Evolutionary conservation across 2,797 vertebrate genomes (phyloP).

Genomic region (Chromobotia macracanthus): DNA sequence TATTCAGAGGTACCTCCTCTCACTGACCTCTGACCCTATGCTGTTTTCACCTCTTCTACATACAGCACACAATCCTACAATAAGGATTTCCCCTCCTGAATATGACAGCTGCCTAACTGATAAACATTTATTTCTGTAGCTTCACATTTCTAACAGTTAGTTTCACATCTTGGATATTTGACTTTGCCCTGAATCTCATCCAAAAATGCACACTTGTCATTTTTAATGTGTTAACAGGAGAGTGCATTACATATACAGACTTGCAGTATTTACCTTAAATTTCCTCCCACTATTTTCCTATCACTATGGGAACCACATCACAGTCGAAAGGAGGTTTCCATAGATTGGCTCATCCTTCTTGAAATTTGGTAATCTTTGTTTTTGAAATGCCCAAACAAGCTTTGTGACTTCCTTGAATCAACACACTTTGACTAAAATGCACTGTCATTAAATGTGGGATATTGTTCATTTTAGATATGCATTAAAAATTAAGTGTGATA

Average conservation of each 20-base stretch:
- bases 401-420: constrained; percentile 9
- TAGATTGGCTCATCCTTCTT: constrained; percentile 27
- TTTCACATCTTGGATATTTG: not conserved
- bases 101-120: not conserved
- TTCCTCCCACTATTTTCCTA: not conserved
- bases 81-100: too few species aligned
- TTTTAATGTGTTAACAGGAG: not conserved
- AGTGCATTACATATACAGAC: not conserved
- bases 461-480: not conserved
- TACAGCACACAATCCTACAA: not conserved
- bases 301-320: constrained; percentile 22
- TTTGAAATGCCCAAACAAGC: constrained; percentile 6
- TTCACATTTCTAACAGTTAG: not conserved
- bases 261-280: not conserved
- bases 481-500: not conserved
- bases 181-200: not conserved
- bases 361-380: constrained; percentile 13
- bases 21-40: not conserved
- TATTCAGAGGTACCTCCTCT: not conserved
- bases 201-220: not conserved
- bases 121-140: not conserved
- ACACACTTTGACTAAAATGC: not conserved
- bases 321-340: constrained; percentile 26
- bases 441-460: not conserved
- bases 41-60: not conserved